Conservation (phyloP, 2,797 vertebrate species). For the Scleropages formosus region DNA sequence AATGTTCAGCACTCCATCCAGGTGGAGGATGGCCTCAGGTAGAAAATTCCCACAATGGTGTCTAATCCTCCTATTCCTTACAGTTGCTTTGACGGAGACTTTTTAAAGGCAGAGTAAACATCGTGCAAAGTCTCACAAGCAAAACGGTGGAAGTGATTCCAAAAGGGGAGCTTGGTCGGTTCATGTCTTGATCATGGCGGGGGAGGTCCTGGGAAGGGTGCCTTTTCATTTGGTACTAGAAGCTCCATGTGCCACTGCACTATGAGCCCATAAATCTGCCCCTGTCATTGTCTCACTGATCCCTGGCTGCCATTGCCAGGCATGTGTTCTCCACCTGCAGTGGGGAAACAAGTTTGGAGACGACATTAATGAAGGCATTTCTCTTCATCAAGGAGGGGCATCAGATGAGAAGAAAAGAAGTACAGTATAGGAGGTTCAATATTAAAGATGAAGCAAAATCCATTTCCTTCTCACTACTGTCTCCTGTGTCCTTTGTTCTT, state of each 20-base stretch:
- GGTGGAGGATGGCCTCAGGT: slow-evolving; percentile 63
- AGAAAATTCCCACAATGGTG: slow-evolving; percentile 43
- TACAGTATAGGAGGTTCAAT: background rate
- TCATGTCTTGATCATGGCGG: slow-evolving; percentile 44
- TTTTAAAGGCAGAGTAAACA: slow-evolving; percentile 26
- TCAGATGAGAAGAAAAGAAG: background rate
- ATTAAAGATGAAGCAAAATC: slow-evolving; percentile 50
- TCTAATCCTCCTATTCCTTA: slow-evolving; percentile 63
- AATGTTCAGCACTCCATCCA: slow-evolving; percentile 53
- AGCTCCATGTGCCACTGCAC: slow-evolving; percentile 23
- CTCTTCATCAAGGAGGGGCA: background rate
- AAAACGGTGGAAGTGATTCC: slow-evolving; percentile 46
- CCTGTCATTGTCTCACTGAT: slow-evolving; percentile 37
- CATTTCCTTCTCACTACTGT: slow-evolving; percentile 45
- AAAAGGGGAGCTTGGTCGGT: slow-evolving; percentile 53
- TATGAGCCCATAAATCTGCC: slow-evolving; percentile 6
- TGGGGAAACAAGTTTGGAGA: slow-evolving; percentile 36
- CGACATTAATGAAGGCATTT: slow-evolving; percentile 37
- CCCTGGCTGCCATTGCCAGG: slow-evolving; percentile 45
- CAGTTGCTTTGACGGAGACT: slow-evolving; percentile 31
- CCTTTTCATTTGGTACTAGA: slow-evolving; percentile 36
- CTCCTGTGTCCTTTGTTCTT: slow-evolving; percentile 49
- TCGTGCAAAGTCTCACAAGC: slow-evolving; percentile 47
- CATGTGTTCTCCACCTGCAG: slow-evolving; percentile 62
- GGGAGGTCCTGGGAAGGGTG: background rate